Percentiles rank a stretch among this genome's conserved stretches.
Conservation (phyloP, 2,888 invertebrate species). For the Leptopilina drosophilae region DNA sequence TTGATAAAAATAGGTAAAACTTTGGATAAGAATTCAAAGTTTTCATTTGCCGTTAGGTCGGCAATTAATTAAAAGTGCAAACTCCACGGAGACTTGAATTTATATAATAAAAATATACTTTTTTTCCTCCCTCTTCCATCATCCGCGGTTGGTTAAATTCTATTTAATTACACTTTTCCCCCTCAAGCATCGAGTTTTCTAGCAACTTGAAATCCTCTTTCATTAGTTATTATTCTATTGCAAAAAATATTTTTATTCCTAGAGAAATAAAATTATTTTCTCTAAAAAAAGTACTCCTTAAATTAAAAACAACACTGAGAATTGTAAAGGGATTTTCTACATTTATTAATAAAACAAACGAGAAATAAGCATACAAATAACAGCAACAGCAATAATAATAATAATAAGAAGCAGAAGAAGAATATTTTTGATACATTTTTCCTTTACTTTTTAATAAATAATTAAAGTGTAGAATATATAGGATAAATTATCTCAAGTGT, state of each 20-base stretch:
- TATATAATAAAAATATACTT: constrained; percentile 17
- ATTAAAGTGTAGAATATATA: too few relatives aligned
- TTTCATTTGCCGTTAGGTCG: neutral
- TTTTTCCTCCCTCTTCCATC: constrained; percentile 14
- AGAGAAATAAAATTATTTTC: too few relatives aligned
- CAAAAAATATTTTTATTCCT: neutral
- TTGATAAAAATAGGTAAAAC: neutral
- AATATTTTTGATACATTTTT: too few relatives aligned
- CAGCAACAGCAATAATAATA: too few relatives aligned
- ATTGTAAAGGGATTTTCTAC: neutral
- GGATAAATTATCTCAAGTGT: too few relatives aligned
- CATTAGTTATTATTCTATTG: neutral
- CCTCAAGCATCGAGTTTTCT: constrained; percentile 8
- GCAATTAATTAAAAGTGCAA: constrained; percentile 35
- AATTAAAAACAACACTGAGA: neutral
- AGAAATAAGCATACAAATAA: too few relatives aligned
- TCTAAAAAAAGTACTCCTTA: neutral
- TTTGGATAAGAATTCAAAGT: neutral
- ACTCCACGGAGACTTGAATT: constrained; percentile 21
- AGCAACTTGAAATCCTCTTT: constrained; percentile 29
- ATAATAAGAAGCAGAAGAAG: too few relatives aligned
- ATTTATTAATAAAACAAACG: too few relatives aligned
- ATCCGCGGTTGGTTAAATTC: constrained; percentile 17
- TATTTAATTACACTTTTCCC: constrained; percentile 33
- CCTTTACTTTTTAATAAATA: too few relatives aligned